Evolutionary conservation across 2,797 vertebrate genomes (phyloP).

Genomic region (Spinus pinus): DNA sequence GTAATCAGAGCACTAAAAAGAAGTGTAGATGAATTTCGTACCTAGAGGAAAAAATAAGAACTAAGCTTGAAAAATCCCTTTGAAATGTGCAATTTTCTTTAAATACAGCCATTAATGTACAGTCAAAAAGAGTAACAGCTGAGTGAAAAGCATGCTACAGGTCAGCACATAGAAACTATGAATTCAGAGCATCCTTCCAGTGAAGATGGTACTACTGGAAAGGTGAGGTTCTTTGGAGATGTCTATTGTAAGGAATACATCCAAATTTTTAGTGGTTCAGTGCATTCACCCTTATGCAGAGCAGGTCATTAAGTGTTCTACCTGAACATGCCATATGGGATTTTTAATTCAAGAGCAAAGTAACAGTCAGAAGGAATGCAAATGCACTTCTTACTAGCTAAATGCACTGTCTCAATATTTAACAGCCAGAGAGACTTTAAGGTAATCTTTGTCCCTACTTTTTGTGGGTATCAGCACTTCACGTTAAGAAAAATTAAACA

Average conservation of each 20-base stretch:
- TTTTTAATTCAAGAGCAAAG: neutral
- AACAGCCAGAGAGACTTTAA: neutral
- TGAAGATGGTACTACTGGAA: neutral
- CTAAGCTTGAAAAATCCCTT: neutral
- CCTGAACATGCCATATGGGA: neutral
- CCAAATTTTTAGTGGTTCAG: neutral
- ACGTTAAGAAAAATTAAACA: neutral
- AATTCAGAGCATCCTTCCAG: neutral
- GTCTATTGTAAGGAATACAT: neutral
- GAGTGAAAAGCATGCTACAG: neutral
- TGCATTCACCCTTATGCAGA: neutral
- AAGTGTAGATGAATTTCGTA: slow-evolving; percentile 95
- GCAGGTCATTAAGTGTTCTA: neutral
- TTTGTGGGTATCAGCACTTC: neutral
- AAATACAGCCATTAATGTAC: neutral
- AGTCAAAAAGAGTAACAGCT: neutral
- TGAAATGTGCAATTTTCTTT: neutral
- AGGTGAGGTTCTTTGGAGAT: neutral
- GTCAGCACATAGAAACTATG: neutral
- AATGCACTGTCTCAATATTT: neutral
- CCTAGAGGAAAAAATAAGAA: slow-evolving; percentile 71
- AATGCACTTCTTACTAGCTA: neutral
- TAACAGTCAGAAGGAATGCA: neutral
- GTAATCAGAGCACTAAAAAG: slow-evolving; percentile 97
- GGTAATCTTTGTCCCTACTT: neutral